Base-by-base conservation (phyloP, 1,140 invertebrate species). In the Eupeodes corollae region DNA sequence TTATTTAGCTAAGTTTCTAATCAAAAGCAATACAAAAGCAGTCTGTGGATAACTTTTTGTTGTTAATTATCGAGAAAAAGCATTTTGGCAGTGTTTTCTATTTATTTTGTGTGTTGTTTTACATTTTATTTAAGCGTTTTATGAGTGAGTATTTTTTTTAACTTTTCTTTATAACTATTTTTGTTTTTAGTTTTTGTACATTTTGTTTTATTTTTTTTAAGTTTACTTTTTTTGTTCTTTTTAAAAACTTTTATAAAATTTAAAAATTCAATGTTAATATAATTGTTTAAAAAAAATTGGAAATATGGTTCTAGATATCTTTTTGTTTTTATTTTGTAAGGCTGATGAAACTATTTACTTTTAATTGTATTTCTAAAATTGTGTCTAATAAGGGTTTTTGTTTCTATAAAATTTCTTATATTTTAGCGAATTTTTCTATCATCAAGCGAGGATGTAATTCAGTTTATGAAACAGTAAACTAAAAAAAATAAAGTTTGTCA, bases 321-420 rank as follows among this genome's bases (percentile, higher is more conserved):
- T 48, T 45, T 51, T 47, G 47, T 52, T 18, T 50, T 49, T 53
- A 19, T 40, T 44, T 48, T 44, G 21, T 26, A 26, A 5, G 21
- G n/a, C n/a, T 26, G 8, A 3, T 44, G 43, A 54, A 32, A 50
- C 48, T 59, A 46, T 59, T 56, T n/a, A n/a, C n/a, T n/a, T n/a
- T n/a, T n/a, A n/a, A n/a, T n/a, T n/a, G n/a, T n/a, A n/a, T 52
- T 56, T 47, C 46, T 34, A 61, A 49, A 56, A 52, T 56, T 52
- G 56, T 51, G 49, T 57, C 55, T 58, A 61, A 56, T 61, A 59
- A 58, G 53, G 56, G 58, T 55, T 57, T 52, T 55, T 61, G 55
- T 58, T 48, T 46, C 50, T 57, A 57, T n/a, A n/a, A n/a, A n/a
- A n/a, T 56, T 49, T 57, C 12, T 46, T 52, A 37, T 31, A 31